phyloP scores from a whole-genome alignment of 2,113 vertebrate genomes.

The Gracilinanus agilis region DNA sequence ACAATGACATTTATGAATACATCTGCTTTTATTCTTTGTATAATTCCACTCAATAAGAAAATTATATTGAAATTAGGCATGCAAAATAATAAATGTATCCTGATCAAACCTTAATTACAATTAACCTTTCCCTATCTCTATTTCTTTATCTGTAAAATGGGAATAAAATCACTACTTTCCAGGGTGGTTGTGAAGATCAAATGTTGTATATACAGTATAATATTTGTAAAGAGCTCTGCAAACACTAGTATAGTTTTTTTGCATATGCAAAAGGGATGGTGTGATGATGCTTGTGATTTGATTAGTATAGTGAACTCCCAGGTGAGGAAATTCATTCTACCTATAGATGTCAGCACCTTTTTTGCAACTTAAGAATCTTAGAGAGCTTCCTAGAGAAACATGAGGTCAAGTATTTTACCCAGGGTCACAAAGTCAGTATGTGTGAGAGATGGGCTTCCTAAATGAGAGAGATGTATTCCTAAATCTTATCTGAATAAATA shows the following conservation, averaged over 20 bases:
- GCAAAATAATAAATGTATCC: too few species aligned
- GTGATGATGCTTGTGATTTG: neutral
- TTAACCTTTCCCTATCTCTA: neutral
- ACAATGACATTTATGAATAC: too few species aligned
- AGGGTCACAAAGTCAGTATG: neutral
- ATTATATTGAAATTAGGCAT: too few species aligned
- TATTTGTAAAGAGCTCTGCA: neutral
- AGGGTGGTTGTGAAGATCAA: neutral
- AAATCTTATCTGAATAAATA: neutral
- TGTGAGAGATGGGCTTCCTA: neutral
- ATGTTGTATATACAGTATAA: neutral
- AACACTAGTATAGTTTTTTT: neutral
- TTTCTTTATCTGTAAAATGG: neutral
- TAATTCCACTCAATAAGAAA: too few species aligned
- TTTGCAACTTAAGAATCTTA: neutral
- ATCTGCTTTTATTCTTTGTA: too few species aligned
- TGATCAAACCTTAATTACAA: neutral
- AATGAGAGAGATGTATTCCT: neutral
- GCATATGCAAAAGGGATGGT: neutral
- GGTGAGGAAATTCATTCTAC: neutral
- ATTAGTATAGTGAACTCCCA: neutral
- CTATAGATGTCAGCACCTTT: neutral
- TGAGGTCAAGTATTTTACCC: neutral
- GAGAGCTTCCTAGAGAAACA: neutral
- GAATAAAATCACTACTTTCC: neutral